Conservation (phyloP, 2,888 invertebrate genomes). For the Ephialtes manifestator region DNA sequence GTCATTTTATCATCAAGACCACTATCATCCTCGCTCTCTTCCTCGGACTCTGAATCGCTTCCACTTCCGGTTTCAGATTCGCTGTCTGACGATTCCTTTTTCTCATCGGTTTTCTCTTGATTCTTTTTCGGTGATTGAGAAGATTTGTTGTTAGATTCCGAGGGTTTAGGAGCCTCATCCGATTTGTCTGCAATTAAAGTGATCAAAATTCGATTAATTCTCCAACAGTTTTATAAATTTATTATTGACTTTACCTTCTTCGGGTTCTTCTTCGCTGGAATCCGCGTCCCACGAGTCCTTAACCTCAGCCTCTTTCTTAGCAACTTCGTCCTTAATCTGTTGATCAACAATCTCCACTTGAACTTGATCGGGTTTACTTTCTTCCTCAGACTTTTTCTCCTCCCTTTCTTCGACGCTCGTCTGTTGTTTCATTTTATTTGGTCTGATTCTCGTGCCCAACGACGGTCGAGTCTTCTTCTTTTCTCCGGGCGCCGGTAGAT, state of each 20-base stretch:
- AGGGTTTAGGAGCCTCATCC: constrained; percentile 77
- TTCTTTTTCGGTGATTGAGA: constrained; percentile 70
- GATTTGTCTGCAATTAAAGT: constrained; percentile 78
- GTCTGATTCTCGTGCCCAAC: constrained; percentile 92
- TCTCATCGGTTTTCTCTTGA: constrained; percentile 78
- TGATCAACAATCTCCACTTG: constrained; percentile 87
- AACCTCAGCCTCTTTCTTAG: constrained; percentile 87
- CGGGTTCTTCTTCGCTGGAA: constrained; percentile 88
- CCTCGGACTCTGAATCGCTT: constrained; percentile 88
- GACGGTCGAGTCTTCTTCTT: constrained; percentile 87
- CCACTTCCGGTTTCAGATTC: constrained; percentile 84
- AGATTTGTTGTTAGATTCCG: constrained; percentile 77
- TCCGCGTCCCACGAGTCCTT: constrained; percentile 96
- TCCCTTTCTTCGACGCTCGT: constrained; percentile 88
- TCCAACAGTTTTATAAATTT: neutral
- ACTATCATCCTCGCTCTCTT: constrained; percentile 86
- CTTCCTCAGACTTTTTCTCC: constrained; percentile 86
- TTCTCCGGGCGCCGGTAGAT: constrained; percentile 91
- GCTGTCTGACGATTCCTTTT: constrained; percentile 84
- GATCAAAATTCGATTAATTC: neutral
- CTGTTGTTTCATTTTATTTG: constrained; percentile 90
- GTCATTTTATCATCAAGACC: constrained; percentile 89
- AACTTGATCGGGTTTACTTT: constrained; percentile 78
- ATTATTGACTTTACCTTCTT: constrained; percentile 80
- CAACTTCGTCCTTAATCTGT: constrained; percentile 83